Percentiles rank a stretch among this genome's conserved stretches.
phyloP scores from a whole-genome alignment of 2,888 invertebrate species.

The Onthophagus sagittarius region DNA sequence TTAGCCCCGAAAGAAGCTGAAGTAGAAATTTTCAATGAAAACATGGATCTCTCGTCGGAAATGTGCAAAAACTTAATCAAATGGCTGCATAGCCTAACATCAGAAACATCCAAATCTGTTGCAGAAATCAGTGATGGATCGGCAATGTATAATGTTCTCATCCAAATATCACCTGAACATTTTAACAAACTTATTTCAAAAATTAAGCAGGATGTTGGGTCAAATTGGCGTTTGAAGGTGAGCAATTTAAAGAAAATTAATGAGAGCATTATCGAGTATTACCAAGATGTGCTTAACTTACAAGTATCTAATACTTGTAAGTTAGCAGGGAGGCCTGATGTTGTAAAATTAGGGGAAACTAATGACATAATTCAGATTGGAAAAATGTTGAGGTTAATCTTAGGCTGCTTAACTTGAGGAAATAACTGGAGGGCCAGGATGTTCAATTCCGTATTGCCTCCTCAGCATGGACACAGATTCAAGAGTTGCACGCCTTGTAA shows the following conservation, averaged over 20 bases:
- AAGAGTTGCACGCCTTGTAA: constrained; percentile 56
- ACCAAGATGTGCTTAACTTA: constrained; percentile 79
- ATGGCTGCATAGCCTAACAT: constrained; percentile 63
- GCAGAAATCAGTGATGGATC: constrained; percentile 85
- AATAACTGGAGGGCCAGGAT: constrained; percentile 59
- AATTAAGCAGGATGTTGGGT: constrained; percentile 79
- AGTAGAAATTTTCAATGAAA: constrained; percentile 59
- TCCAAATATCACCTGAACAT: constrained; percentile 83
- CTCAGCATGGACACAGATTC: constrained; percentile 50
- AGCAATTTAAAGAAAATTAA: constrained; percentile 85
- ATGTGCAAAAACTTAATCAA: constrained; percentile 51
- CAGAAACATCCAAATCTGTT: constrained; percentile 56
- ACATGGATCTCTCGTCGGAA: constrained; percentile 45
- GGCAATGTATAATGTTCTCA: constrained; percentile 78
- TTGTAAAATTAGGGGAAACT: constrained; percentile 78
- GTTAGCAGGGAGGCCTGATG: constrained; percentile 82
- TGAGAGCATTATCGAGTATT: constrained; percentile 81
- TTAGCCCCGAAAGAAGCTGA: constrained; percentile 74
- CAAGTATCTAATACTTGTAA: constrained; percentile 78
- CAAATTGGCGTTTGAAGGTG: constrained; percentile 85
- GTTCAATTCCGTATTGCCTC: constrained; percentile 46
- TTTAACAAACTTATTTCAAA: constrained; percentile 78
- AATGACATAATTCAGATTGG: constrained; percentile 78
- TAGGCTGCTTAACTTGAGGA: constrained; percentile 83
- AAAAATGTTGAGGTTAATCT: constrained; percentile 79